phyloP scores from a whole-genome alignment of 2,113 vertebrate genomes.

The Eubucco bourcierii region DNA sequence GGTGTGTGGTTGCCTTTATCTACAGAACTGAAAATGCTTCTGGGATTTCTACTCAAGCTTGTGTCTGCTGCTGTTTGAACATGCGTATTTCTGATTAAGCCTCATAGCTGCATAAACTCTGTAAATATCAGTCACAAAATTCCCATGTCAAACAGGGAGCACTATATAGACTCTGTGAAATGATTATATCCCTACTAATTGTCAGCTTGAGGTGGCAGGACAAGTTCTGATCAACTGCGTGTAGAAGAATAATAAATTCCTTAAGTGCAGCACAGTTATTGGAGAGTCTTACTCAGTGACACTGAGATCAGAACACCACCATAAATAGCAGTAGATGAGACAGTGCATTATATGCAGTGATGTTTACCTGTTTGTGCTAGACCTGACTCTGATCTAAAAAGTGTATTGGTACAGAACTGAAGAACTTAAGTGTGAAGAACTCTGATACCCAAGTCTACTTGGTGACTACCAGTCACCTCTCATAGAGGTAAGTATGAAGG shows the following conservation, averaged over 20 bases:
- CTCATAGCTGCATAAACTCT: neutral
- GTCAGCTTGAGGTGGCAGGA: neutral
- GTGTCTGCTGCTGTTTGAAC: conserved; percentile 26
- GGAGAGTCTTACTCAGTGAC: neutral
- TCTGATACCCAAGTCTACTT: neutral
- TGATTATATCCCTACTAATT: neutral
- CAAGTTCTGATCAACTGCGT: neutral
- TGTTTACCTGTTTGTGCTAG: neutral
- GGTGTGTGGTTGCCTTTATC: conserved; percentile 13
- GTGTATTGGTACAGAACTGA: neutral
- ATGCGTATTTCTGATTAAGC: conserved; percentile 42
- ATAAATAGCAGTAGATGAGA: neutral
- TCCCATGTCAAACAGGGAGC: neutral
- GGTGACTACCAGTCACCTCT: neutral
- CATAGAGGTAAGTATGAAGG: neutral
- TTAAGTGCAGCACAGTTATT: neutral
- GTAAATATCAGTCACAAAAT: conserved; percentile 39
- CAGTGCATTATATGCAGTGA: neutral
- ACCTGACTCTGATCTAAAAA: neutral
- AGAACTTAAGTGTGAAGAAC: neutral
- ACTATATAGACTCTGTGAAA: neutral
- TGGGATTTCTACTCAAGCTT: conserved; percentile 15
- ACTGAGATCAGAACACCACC: neutral
- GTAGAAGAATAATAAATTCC: neutral
- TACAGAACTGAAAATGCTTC: conserved; percentile 24